Evolutionary conservation across 2,888 invertebrate species (phyloP), one percentile per base, ranked within the genome.

Genomic region (Dermolepida albohirtum): DNA sequence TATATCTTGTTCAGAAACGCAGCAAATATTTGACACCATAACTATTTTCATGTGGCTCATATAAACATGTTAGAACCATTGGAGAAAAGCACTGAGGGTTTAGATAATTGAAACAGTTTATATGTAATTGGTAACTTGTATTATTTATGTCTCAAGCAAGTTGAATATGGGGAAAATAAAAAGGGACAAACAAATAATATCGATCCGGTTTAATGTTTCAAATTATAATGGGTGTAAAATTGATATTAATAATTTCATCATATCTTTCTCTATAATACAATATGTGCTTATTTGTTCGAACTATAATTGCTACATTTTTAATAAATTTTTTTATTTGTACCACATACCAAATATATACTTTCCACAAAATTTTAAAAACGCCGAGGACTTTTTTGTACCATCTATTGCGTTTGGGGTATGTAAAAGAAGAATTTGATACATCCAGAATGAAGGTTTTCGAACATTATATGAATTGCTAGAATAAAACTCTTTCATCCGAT

Each of bases 41-140:
- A 64, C 73, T 5, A 74, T 80, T 1, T 80, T 78, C 79, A 81
- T 43, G 80, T 80, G 4, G 80, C 82, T 0, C 79, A 79, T 66
- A 77, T 79, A 4, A 74, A 75, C 49, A 71, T 66, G 40, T 41
- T 70, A 7, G 67, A 75, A 0, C 68, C 74, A 39, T 78, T 78
- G 78, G 69, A 67, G n/a, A 74, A 74, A 63, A 57, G 77, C 5
- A 51, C 73, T 4, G 67, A 74, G n/a, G 68, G 72, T 22, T 59
- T 74, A 39, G 67, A 70, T 0, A 50, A 66, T 0, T 66, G 54
- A 2, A 50, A 73, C 63, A 73, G 73, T 71, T 64, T 71, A n/a
- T 71, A 68, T 0, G 44, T 74, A 27, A 44, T 72, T 71, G 6
- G 16, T 69, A 10, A 43, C 29, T 10, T 27, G 34, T 14, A 17